phyloP scores from a whole-genome alignment of 2,888 invertebrate species.

The Maniola hyperantus region DNA sequence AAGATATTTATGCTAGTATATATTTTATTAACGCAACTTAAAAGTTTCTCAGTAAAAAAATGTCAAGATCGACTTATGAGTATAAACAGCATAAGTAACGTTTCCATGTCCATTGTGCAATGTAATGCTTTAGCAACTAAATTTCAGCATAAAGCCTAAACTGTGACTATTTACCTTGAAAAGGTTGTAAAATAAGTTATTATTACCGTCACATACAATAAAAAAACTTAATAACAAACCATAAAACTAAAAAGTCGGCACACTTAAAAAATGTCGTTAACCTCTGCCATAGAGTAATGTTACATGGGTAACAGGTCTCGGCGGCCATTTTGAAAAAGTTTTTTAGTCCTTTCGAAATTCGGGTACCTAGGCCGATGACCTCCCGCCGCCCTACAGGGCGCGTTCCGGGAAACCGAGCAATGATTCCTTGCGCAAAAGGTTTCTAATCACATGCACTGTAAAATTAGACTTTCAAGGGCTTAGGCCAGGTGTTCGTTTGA shows the following conservation, averaged over 20 bases:
- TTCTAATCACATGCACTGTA: constrained; percentile 43
- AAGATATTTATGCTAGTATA: too few species aligned
- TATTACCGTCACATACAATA: constrained; percentile 12
- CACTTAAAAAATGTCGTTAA: constrained; percentile 53
- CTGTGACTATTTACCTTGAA: constrained; percentile 3
- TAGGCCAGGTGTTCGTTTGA: constrained; percentile 38
- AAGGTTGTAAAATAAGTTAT: constrained; percentile 11
- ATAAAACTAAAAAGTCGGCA: constrained; percentile 18
- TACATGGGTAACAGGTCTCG: constrained; percentile 78
- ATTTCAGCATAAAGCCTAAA: neutral
- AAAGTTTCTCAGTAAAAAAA: neutral
- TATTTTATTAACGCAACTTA: too few species aligned
- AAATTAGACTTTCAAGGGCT: constrained; percentile 39
- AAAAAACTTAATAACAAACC: constrained; percentile 15
- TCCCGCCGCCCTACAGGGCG: constrained; percentile 51
- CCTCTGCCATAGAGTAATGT: constrained; percentile 81
- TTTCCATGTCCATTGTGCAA: neutral
- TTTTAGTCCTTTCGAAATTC: constrained; percentile 82
- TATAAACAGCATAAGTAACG: too few species aligned
- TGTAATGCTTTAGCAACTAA: neutral
- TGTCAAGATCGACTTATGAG: too few species aligned
- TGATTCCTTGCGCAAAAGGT: constrained; percentile 42
- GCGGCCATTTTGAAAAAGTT: constrained; percentile 76
- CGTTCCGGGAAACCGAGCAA: constrained; percentile 42
- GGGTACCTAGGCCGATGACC: constrained; percentile 80